Percentiles rank a stretch among this genome's conserved stretches.
Evolutionary conservation across 1,140 invertebrate genomes (phyloP).

Genomic region (Temnothorax longispinosus): DNA sequence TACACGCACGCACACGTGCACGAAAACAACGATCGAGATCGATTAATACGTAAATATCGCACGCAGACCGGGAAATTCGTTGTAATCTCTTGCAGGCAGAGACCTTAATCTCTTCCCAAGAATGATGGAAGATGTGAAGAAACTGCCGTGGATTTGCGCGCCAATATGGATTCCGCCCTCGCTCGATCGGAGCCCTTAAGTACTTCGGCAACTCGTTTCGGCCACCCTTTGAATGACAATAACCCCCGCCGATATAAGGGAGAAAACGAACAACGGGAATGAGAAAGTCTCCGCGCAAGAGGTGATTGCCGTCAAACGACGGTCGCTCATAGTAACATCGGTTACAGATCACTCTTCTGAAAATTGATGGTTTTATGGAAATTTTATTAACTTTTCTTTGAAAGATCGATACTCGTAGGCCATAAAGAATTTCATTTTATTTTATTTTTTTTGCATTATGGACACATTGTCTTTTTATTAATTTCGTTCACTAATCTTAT

Average conservation of each 20-base stretch:
- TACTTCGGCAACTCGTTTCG: conserved; percentile 44
- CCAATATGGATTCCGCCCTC: conserved; percentile 44
- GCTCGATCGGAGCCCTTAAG: conserved; percentile 7
- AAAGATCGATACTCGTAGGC: neutral
- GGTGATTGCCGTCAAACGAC: conserved; percentile 5
- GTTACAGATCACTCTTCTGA: neutral
- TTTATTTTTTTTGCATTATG: neutral
- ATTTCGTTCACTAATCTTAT: neutral
- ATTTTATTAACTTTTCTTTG: conserved; percentile 2
- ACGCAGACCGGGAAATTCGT: conserved; percentile 3
- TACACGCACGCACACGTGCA: neutral
- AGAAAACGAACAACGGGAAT: neutral
- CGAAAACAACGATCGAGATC: neutral
- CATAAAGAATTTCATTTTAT: neutral
- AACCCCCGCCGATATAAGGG: neutral
- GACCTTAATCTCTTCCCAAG: conserved; percentile 30
- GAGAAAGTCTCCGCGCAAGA: neutral
- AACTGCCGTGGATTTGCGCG: neutral
- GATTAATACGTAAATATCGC: conserved; percentile 43
- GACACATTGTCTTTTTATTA: neutral
- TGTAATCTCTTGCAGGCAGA: conserved; percentile 30
- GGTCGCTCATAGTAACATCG: neutral
- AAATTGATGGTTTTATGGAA: conserved; percentile 1
- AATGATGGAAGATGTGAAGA: conserved; percentile 37
- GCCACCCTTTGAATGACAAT: conserved; percentile 38